Evolutionary conservation across 1,140 invertebrate species (phyloP).

Genomic region (Euwallacea similis): DNA sequence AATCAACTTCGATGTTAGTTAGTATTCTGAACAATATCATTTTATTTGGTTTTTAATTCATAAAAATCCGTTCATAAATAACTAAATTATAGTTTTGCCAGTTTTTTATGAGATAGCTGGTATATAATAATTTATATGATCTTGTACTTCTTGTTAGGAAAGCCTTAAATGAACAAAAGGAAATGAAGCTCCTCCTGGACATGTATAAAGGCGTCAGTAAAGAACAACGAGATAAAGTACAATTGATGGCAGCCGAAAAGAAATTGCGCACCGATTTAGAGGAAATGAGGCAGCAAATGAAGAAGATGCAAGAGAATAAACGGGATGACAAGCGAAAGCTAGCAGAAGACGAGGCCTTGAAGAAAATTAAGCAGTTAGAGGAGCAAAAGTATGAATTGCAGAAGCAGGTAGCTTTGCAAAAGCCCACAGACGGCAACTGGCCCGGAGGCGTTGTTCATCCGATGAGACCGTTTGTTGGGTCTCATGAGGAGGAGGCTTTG

Average conservation of each 20-base stretch:
- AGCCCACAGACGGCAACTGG: slow-evolving; percentile 70
- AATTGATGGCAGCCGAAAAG: slow-evolving; percentile 93
- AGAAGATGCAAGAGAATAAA: slow-evolving; percentile 84
- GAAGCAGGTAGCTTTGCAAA: slow-evolving; percentile 81
- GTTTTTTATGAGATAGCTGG: too few species aligned
- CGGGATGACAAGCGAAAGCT: slow-evolving; percentile 89
- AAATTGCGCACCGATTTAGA: slow-evolving; percentile 88
- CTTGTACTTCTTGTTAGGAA: slow-evolving; percentile 67
- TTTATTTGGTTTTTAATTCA: too few species aligned
- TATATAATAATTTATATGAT: neutral
- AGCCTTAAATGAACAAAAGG: slow-evolving; percentile 87
- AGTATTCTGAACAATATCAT: too few species aligned
- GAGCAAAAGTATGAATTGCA: slow-evolving; percentile 85
- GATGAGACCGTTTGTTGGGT: slow-evolving; percentile 66
- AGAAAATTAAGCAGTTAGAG: slow-evolving; percentile 94
- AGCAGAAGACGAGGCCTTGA: slow-evolving; percentile 91
- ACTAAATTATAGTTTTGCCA: too few species aligned
- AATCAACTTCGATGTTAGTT: too few species aligned
- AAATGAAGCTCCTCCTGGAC: slow-evolving; percentile 91
- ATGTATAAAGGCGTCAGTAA: slow-evolving; percentile 98
- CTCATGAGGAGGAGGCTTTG: slow-evolving; percentile 91
- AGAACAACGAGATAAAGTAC: slow-evolving; percentile 94
- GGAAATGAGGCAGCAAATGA: slow-evolving; percentile 80
- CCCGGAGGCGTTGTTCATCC: slow-evolving; percentile 54
- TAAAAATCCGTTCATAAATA: too few species aligned